Evolutionary conservation across 1,140 invertebrate species (phyloP).

Genomic region (Aphidius gifuensis): DNA sequence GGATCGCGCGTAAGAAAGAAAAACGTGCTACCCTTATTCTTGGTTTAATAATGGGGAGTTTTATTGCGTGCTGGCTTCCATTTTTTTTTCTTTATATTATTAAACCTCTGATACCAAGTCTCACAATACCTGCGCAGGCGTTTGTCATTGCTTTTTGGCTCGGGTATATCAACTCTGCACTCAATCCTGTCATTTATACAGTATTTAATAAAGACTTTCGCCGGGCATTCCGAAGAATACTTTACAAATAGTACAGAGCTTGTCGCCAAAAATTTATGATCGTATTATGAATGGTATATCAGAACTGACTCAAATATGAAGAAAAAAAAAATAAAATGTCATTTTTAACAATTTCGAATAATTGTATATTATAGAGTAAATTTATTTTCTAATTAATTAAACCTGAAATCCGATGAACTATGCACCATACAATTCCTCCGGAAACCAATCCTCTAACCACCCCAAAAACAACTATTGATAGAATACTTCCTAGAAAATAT

Average conservation of each 20-base stretch:
- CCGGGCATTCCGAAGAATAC: constrained; percentile 88
- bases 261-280: too few relatives aligned
- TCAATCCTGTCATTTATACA: constrained; percentile 97
- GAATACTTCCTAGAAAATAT: too few relatives aligned
- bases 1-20: constrained; percentile 94
- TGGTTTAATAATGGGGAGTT: constrained; percentile 97
- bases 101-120: constrained; percentile 73
- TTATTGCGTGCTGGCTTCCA: constrained; percentile 98
- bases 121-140: constrained; percentile 76
- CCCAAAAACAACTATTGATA: too few relatives aligned
- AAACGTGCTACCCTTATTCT: constrained; percentile 94
- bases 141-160: constrained; percentile 98
- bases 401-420: too few relatives aligned
- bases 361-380: too few relatives aligned
- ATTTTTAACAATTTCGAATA: too few relatives aligned
- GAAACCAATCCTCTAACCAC: too few relatives aligned
- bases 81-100: constrained; percentile 96
- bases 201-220: constrained; percentile 99
- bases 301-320: too few relatives aligned
- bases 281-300: too few relatives aligned
- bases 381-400: too few relatives aligned
- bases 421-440: too few relatives aligned
- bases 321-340: too few relatives aligned
- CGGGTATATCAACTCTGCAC: constrained; percentile 97
- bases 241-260: constrained; percentile 71